These are phyloP conservation scores for Oasisia sp. DNA, from an alignment of 2,888 invertebrate genomes.

Conservation along the genomic window DNA sequence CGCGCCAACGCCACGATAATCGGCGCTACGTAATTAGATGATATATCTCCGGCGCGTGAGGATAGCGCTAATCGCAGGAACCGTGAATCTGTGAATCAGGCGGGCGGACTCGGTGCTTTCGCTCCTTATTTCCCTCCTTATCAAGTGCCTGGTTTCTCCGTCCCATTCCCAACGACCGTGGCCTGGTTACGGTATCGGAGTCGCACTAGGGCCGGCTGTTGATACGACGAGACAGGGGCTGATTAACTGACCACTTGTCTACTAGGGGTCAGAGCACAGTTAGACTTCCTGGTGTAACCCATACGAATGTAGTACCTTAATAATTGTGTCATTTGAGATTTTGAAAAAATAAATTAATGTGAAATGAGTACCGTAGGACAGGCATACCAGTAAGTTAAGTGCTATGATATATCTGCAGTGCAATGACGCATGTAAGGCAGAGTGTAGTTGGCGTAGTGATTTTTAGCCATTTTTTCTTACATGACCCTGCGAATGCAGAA, in stretches of 20 bases:
- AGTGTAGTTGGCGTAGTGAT: too few species aligned
- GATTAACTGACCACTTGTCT: constrained; percentile 8
- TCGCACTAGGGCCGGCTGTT: neutral
- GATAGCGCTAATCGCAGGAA: neutral
- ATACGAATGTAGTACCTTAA: too few species aligned
- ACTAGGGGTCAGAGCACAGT: too few species aligned
- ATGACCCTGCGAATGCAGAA: too few species aligned
- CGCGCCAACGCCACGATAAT: constrained; percentile 1
- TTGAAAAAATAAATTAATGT: too few species aligned
- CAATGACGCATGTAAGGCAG: too few species aligned
- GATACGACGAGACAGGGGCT: neutral
- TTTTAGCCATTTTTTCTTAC: too few species aligned
- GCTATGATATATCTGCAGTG: too few species aligned
- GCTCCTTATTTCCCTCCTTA: neutral
- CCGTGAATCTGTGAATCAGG: neutral
- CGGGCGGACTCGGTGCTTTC: neutral
- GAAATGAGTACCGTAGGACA: too few species aligned
- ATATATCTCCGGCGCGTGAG: neutral
- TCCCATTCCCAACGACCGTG: neutral
- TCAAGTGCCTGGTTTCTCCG: neutral
- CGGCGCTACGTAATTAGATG: neutral
- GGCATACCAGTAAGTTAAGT: too few species aligned
- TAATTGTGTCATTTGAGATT: too few species aligned
- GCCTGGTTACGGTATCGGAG: neutral
- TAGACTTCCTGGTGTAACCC: too few species aligned